Evolutionary conservation across 2,113 vertebrate species (phyloP).

Genomic region (Pterocles orientalis): DNA sequence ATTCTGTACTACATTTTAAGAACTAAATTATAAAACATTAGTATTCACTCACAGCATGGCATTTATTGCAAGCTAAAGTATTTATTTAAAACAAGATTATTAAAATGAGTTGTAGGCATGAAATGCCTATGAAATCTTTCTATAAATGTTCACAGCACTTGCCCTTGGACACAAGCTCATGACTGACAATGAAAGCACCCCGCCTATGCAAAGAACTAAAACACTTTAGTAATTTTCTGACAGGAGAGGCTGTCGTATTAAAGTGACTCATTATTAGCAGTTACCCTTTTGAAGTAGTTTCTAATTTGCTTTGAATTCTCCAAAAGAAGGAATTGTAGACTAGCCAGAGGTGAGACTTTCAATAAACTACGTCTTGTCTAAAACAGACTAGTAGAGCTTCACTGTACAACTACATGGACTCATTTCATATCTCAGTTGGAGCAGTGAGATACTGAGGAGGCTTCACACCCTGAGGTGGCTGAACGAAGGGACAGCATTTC

Average conservation of each 20-base stretch:
- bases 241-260: neutral
- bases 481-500: neutral
- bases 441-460: neutral
- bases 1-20: neutral
- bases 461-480: neutral
- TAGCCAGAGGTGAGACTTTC: neutral
- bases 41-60: neutral
- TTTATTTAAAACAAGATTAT: slow-evolving; percentile 49
- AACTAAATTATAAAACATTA: slow-evolving; percentile 9
- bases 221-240: neutral
- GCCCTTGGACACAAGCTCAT: slow-evolving; percentile 13
- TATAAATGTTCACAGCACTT: neutral
- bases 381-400: neutral
- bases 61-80: slow-evolving; percentile 45
- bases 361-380: neutral
- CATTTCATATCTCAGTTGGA: neutral
- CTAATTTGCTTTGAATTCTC: neutral
- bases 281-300: slow-evolving; percentile 6
- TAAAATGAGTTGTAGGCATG: slow-evolving; percentile 40
- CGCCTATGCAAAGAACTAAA: neutral
- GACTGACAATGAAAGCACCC: neutral
- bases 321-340: neutral
- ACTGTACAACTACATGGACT: neutral
- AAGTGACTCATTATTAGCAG: neutral
- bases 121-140: slow-evolving; percentile 17